phyloP scores from a whole-genome alignment of 2,888 invertebrate species.

The Periphyllus acericola region DNA sequence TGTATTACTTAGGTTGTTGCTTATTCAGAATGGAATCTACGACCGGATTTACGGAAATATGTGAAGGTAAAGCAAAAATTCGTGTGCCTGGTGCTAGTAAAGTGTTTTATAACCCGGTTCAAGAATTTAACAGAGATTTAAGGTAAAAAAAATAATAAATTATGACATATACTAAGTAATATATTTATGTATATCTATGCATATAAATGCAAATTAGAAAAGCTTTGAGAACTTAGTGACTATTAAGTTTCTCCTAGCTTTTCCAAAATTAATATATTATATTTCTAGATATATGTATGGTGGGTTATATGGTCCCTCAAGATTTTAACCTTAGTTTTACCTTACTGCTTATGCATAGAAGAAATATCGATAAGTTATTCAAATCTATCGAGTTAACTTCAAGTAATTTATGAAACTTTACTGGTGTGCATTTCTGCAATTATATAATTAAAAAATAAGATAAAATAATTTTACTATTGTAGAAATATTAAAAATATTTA shows the following conservation, averaged over 20 bases:
- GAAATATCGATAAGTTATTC: neutral
- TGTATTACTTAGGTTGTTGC: neutral
- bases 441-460: neutral
- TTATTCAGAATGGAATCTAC: conserved; percentile 13
- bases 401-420: neutral
- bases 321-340: too few species aligned
- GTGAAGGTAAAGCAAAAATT: conserved; percentile 55
- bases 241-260: too few species aligned
- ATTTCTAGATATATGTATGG: neutral
- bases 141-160: conserved; percentile 68
- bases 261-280: neutral
- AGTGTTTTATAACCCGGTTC: conserved; percentile 97
- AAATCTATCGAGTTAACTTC: neutral
- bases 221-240: too few species aligned
- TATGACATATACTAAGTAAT: neutral
- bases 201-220: too few species aligned
- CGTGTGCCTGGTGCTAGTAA: conserved; percentile 37
- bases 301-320: too few species aligned
- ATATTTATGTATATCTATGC: too few species aligned
- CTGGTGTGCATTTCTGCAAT: neutral
- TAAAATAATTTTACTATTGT: too few species aligned
- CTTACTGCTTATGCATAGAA: too few species aligned
- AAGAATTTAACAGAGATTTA: conserved; percentile 97
- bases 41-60: conserved; percentile 36
- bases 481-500: too few species aligned